phyloP scores from a whole-genome alignment of 2,797 vertebrate species.

The Champsocephalus gunnari region DNA sequence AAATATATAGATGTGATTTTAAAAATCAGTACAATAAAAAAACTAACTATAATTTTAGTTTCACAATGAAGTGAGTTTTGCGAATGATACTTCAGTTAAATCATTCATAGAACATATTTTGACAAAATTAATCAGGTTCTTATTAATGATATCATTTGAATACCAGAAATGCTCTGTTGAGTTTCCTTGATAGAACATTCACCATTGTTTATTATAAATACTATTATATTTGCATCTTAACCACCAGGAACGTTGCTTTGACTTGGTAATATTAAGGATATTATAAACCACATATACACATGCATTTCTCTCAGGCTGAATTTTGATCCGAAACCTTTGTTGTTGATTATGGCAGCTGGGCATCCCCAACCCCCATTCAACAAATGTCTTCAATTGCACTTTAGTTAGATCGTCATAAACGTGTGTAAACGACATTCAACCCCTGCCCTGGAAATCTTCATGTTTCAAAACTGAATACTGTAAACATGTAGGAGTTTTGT shows the following conservation, averaged over 20 bases:
- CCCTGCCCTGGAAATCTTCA: not conserved
- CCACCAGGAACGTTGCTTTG: not conserved
- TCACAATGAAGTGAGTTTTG: not conserved
- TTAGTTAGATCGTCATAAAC: not conserved
- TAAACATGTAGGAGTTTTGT: constrained; percentile 29
- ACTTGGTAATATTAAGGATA: not conserved
- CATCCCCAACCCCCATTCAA: not conserved
- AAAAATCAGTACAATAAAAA: not conserved
- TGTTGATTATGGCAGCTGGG: not conserved
- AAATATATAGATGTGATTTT: not conserved
- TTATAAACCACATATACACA: not conserved
- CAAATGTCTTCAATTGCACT: not conserved
- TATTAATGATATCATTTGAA: not conserved
- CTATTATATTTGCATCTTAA: not conserved
- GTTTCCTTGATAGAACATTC: not conserved
- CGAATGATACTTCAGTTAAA: not conserved
- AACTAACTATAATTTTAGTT: not conserved
- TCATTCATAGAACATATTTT: not conserved
- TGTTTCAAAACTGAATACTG: not conserved
- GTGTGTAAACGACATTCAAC: not conserved
- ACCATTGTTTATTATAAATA: not conserved
- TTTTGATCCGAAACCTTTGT: no score
- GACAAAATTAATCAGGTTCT: not conserved
- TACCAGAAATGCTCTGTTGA: not conserved
- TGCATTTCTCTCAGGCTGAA: not conserved